Evolutionary conservation across 2,888 invertebrate genomes (phyloP).

Genomic region (Lepidonotus clava): DNA sequence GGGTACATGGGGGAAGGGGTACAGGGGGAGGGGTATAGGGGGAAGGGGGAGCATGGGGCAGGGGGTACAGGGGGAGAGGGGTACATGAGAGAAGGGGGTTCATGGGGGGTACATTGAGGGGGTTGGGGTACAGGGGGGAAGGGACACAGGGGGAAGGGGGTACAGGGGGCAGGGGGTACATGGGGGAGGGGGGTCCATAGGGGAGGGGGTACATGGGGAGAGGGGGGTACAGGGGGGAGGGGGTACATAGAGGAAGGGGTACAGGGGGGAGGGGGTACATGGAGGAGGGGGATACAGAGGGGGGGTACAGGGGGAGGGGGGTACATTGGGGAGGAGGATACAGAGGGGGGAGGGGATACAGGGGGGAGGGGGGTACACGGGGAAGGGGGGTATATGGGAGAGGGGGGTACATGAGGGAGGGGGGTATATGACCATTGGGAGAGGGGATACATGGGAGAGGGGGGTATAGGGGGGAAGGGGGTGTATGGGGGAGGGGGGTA

Average conservation of each 20-base stretch:
- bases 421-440: not conserved
- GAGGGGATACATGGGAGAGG: not conserved
- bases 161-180: no score
- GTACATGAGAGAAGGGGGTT: not conserved
- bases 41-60: not conserved
- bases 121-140: not conserved
- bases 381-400: not conserved
- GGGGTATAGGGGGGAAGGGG: not conserved
- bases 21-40: not conserved
- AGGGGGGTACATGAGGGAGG: not conserved
- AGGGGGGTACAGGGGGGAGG: not conserved
- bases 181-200: no score
- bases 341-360: not conserved
- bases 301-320: not conserved
- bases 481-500: not conserved
- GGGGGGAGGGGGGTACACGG: not conserved
- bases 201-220: no score
- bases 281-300: not conserved
- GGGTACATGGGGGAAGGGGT: not conserved
- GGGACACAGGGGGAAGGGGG: not conserved
- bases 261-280: not conserved
- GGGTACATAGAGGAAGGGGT: not conserved
- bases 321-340: no score
- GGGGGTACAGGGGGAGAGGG: not conserved
- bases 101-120: not conserved